Evolutionary conservation across 2,888 invertebrate genomes (phyloP), one percentile per base, ranked within the genome.

Genomic region (Acanthosepion lycidas): DNA sequence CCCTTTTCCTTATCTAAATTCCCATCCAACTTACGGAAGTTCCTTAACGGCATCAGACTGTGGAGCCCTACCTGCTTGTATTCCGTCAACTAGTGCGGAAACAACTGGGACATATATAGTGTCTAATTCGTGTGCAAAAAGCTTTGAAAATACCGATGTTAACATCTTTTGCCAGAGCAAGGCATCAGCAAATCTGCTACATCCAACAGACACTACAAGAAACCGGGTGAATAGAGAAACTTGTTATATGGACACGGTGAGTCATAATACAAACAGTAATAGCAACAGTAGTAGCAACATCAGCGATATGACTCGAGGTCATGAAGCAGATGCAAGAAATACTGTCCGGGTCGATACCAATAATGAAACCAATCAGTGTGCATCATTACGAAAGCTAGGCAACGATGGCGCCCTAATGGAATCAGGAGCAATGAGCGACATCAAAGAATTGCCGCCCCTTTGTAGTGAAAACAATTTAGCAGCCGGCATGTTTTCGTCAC

Each of bases 1-100:
- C 18, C 78, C 9, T 78, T 78, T 78, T 78, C 78, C 78, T 78
- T 78, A 78, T 78, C n/a, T 78, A 15, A 78, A 78, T 78, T n/a
- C 78, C n/a, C 78, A 78, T 78, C 78, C 78, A 78, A 78, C n/a
- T 78, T 78, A 78, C 78, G 78, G 78, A 78, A 59, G 20, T 59
- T 23, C 59, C 20, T 23, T 59, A 59, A 78, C 78, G n/a, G 78
- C 78, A n/a, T 33, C 78, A 78, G 78, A 78, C 78, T 78, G 78
- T 33, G 78, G n/a, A 3, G 9, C 78, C 78, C 78, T 78, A n/a
- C 78, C 78, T 12, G 78, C 78, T 6, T 78, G 78, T 78, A 78
- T 78, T 15, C n/a, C 78, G 78, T 78, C 78, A 33, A 33, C 78
- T 15, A 33, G 15, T 18, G n/a, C n/a, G n/a, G 78, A 78, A 6